These are phyloP conservation scores for Pogonomyrmex barbatus DNA, from an alignment of 1,140 invertebrate species.

Conservation along the genomic window DNA sequence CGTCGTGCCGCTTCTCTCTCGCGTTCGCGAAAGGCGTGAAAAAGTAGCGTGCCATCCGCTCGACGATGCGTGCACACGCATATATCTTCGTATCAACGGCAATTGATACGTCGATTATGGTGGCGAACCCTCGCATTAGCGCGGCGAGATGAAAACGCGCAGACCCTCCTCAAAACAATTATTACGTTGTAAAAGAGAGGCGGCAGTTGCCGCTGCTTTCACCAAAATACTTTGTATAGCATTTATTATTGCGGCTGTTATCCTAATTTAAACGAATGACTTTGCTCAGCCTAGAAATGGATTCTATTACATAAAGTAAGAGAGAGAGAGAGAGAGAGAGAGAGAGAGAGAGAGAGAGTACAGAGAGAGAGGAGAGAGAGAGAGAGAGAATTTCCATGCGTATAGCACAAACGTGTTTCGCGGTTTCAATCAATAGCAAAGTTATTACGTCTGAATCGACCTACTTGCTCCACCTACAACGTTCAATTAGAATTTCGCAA, in stretches of 20 bases:
- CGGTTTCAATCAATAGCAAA: neutral
- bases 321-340: neutral
- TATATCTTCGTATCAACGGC: slow-evolving; percentile 58
- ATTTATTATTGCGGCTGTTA: slow-evolving; percentile 14
- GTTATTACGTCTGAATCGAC: neutral
- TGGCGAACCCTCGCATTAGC: slow-evolving; percentile 44
- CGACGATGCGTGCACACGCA: slow-evolving; percentile 27
- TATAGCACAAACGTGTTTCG: neutral
- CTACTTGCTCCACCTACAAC: neutral
- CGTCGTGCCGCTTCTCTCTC: neutral
- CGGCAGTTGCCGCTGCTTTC: neutral
- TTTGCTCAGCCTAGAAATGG: too few relatives aligned
- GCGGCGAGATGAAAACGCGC: slow-evolving; percentile 49
- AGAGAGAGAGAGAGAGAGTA: neutral
- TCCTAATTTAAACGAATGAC: slow-evolving; percentile 10
- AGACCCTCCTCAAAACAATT: slow-evolving; percentile 44
- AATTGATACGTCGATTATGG: slow-evolving; percentile 53
- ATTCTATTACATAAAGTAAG: neutral
- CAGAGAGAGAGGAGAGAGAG: neutral
- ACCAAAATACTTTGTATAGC: neutral
- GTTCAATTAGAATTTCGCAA: slow-evolving; percentile 6
- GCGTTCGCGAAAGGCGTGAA: slow-evolving; percentile 9
- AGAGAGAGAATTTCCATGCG: neutral
- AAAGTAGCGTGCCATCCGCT: slow-evolving; percentile 35
- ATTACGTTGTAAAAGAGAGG: slow-evolving; percentile 41